Percentiles rank a stretch among this genome's conserved stretches.
Conservation (phyloP, 2,888 invertebrate species). For the Spodoptera picta region DNA sequence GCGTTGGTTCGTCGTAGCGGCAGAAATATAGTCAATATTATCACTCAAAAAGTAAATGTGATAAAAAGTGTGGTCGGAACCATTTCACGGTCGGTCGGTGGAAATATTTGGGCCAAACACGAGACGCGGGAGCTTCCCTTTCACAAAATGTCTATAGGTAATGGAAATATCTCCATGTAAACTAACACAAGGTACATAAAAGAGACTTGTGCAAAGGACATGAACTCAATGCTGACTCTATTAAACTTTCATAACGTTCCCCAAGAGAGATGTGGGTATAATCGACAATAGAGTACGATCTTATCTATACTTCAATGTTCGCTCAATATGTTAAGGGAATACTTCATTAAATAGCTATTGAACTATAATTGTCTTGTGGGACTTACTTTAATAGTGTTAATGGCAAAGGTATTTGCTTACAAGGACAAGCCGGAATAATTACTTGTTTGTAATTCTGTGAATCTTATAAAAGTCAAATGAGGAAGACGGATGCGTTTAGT, state of each 20-base stretch:
- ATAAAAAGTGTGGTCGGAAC: constrained; percentile 30
- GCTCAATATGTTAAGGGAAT: constrained; percentile 16
- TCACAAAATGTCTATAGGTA: constrained; percentile 40
- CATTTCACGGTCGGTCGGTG: constrained; percentile 35
- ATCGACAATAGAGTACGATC: constrained; percentile 41
- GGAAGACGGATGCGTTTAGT: constrained; percentile 32
- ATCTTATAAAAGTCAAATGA: constrained; percentile 47
- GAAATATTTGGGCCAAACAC: constrained; percentile 31
- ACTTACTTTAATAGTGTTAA: constrained; percentile 38
- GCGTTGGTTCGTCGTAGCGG: constrained; percentile 12
- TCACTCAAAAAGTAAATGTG: constrained; percentile 33
- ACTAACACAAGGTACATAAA: constrained; percentile 37
- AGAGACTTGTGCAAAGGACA: constrained; percentile 47
- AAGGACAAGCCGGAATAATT: constrained; percentile 13
- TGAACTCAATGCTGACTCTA: constrained; percentile 46
- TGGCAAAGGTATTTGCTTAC: constrained; percentile 25
- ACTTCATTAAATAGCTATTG: constrained; percentile 18
- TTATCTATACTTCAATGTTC: constrained; percentile 36
- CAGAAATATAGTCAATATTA: constrained; percentile 33
- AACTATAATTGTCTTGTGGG: constrained; percentile 8
- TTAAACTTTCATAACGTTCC: constrained; percentile 54
- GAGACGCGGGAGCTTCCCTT: constrained; percentile 27
- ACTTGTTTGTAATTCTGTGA: constrained; percentile 22
- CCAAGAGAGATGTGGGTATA: constrained; percentile 50
- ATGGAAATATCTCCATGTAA: constrained; percentile 35